Evolutionary conservation across 2,888 invertebrate species (phyloP), one percentile per base, ranked within the genome.

Genomic region (Hyles lineata): DNA sequence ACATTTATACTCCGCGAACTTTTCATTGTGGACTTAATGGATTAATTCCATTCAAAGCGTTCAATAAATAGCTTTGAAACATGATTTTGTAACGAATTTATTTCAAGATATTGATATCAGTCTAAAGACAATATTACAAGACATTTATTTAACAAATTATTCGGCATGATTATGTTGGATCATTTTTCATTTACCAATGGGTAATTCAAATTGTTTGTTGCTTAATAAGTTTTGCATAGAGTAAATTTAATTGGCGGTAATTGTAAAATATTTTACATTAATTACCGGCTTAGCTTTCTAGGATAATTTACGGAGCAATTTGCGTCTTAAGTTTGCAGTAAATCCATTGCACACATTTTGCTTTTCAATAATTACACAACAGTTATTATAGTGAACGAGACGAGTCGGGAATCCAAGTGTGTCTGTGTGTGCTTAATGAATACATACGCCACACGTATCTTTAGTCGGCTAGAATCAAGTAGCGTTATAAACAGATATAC

Each of bases 1-100:
- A 71, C 63, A 58, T 70, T 58, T 62, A 58, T 69, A 23, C 23
- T 43, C 23, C n/a, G 63, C 43, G 23, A 50, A 67, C n/a, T 67
- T 67, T 67, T 71, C 59, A 60, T 60, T 60, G 19, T 61, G 43
- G 19, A 61, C 19, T 61, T 50, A 50, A 61, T 55, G 70, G 60
- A 60, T 50, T 50, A 21, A 55, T 55, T n/a, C 43, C 21, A 35
- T 67, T 23, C 15, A 43, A 67, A 43, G 63, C 9, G 35, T 67
- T 67, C 29, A 32, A 15, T 15, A 21, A 35, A 63, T 19, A n/a
- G 32, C 19, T 67, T 67, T 55, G 55, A 55, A 55, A 19, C 55
- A 55, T 55, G n/a, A 55, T 55, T 55, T 55, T n/a, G 55, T n/a
- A 55, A 7, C 19, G 55, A n/a, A 19, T 55, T 17, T 55, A 55